A percentile compares a stretch with the other conserved stretches of the same genome.
These are phyloP conservation scores for Micronycteris hirsuta DNA, from an alignment of 2,113 vertebrate species.

Conservation along the genomic window DNA sequence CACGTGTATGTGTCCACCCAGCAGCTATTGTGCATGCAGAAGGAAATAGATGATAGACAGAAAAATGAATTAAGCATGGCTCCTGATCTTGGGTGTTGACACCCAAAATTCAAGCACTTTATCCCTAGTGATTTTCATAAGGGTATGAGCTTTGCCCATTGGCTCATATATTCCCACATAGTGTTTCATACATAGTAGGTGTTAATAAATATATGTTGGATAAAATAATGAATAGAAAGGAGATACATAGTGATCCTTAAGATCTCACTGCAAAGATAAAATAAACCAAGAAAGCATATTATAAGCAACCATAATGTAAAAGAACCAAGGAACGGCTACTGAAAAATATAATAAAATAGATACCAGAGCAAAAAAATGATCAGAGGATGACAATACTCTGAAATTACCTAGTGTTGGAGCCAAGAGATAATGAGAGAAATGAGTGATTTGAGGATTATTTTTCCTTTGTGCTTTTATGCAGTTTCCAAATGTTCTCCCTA, in stretches of 20 bases:
- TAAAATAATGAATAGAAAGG: not conserved
- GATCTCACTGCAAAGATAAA: not conserved
- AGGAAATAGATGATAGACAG: not conserved
- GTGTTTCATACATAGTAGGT: not conserved
- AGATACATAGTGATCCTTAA: not conserved
- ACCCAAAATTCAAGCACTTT: not conserved
- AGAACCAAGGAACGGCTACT: not conserved
- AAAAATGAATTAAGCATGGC: not conserved
- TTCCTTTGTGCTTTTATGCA: not conserved
- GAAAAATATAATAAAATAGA: not conserved
- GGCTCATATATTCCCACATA: not conserved
- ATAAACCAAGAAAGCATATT: not conserved
- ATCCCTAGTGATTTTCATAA: not conserved
- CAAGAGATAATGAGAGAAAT: not conserved
- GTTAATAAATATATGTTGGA: not conserved
- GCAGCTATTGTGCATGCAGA: not conserved
- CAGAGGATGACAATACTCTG: not conserved
- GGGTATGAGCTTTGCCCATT: not conserved
- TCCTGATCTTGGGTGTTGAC: not conserved
- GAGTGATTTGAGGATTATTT: not conserved
- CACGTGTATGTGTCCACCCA: not conserved
- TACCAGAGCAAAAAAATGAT: not conserved
- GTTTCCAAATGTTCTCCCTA: constrained; percentile 28
- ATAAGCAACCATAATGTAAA: not conserved
- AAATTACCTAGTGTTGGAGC: not conserved